phyloP scores from a whole-genome alignment of 2,888 invertebrate genomes.

The Drosophila anomalata region DNA sequence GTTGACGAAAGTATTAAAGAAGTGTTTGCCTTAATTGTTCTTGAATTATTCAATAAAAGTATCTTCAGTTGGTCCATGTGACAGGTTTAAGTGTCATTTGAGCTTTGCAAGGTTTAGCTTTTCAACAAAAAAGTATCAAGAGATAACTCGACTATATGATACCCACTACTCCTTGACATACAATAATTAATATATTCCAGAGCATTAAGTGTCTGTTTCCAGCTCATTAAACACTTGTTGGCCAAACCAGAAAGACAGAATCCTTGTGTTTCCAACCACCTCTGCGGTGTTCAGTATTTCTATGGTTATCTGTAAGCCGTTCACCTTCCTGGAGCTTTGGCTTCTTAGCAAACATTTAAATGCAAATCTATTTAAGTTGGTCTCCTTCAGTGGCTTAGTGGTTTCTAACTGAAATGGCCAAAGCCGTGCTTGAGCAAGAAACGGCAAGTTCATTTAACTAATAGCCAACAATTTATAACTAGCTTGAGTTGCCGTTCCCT shows the following conservation, averaged over 20 bases:
- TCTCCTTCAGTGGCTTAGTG: conserved; percentile 45
- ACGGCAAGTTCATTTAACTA: conserved; percentile 77
- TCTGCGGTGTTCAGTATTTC: not conserved
- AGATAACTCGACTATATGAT: not conserved
- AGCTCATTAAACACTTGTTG: conserved; percentile 18
- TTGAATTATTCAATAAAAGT: no score
- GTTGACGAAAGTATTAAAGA: no score
- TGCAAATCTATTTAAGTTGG: conserved; percentile 41
- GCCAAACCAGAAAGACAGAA: not conserved
- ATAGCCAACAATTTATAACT: conserved; percentile 78
- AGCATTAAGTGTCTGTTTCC: not conserved
- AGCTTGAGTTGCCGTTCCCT: conserved; percentile 21
- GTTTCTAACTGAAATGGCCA: conserved; percentile 47
- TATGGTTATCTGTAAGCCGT: conserved; percentile 3
- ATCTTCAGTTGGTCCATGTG: no score
- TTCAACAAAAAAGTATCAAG: not conserved
- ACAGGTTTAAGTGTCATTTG: not conserved
- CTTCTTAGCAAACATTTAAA: conserved; percentile 36
- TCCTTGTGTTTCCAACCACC: not conserved
- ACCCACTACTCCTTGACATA: not conserved
- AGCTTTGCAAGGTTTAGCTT: not conserved
- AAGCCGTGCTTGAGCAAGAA: conserved; percentile 47
- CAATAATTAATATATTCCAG: not conserved
- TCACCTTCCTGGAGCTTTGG: conserved; percentile 35
- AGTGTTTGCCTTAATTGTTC: no score